These are phyloP conservation scores for Trichogramma evanescens DNA, from an alignment of 2,888 invertebrate species.

Conservation along the genomic window DNA sequence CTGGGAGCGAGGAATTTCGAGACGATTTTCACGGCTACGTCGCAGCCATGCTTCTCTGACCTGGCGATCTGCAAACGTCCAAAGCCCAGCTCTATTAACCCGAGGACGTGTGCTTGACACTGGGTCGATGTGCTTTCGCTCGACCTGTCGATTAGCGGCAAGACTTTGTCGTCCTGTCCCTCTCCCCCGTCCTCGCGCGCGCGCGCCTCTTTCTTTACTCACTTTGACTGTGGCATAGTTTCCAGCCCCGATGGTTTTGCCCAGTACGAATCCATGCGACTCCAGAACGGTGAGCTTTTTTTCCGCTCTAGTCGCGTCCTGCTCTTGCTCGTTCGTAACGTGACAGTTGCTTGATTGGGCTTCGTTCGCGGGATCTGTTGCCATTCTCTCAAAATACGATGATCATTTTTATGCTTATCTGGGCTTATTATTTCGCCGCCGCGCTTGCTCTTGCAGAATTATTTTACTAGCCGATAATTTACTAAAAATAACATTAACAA, in stretches of 20 bases:
- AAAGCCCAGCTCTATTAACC: too few relatives aligned
- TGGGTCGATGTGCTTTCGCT: too few relatives aligned
- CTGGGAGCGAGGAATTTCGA: slow-evolving; percentile 74
- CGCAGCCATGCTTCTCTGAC: slow-evolving; percentile 64
- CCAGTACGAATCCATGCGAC: slow-evolving; percentile 68
- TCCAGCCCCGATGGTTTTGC: slow-evolving; percentile 72
- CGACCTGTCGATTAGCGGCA: too few relatives aligned
- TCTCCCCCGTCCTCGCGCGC: too few relatives aligned
- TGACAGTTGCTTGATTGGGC: slow-evolving; percentile 15
- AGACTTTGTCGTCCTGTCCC: too few relatives aligned
- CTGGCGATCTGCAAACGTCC: slow-evolving; percentile 56
- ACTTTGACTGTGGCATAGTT: slow-evolving; percentile 78
- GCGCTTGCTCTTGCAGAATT: too few relatives aligned
- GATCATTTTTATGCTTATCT: too few relatives aligned
- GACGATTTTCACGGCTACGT: slow-evolving; percentile 77
- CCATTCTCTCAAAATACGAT: slow-evolving; percentile 23
- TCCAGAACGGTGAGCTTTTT: slow-evolving; percentile 61
- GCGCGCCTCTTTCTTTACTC: slow-evolving; percentile 2
- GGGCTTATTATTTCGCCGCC: too few relatives aligned
- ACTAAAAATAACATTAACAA: too few relatives aligned
- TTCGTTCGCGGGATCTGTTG: slow-evolving; percentile 25
- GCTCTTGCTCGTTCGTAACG: slow-evolving; percentile 2
- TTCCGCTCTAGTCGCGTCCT: slow-evolving; percentile 26
- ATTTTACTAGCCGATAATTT: too few relatives aligned
- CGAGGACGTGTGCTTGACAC: too few relatives aligned